Evolutionary conservation across 1,140 invertebrate species (phyloP), one percentile per base, ranked within the genome.

Genomic region (Xylocopa sonorina): DNA sequence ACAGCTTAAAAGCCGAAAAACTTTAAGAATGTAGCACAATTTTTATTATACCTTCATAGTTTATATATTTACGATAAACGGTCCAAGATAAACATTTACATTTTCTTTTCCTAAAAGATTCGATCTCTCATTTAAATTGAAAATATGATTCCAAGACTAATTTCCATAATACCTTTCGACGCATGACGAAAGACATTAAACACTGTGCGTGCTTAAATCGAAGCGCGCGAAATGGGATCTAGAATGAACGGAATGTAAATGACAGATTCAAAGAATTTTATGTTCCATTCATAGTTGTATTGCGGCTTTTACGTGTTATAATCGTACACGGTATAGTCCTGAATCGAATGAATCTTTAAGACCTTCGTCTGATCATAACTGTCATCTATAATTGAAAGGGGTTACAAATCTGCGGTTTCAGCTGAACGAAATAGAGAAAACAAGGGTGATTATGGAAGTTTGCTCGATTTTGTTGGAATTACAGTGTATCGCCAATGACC

Each of bases 271-370:
- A 62, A 18, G 16, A n/a, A 32, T 34, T 21, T 72, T 29, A 43
- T 38, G 18, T 24, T 58, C 32, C 68, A 58, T 72, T 72, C 38
- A 43, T 24, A 32, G 38, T 41, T 1, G 29, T 24, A 29, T 12
- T 10, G 5, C 24, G 27, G 1, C 24, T 3, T 27, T 21, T 58
- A 2, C 41, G 21, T 24, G 10, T 43, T n/a, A 41, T 27, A 29
- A 48, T 58, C 27, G 12, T 55, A 41, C 1, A 14, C 24, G 29
- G 48, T 27, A 34, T 12, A 55, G 12, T 14, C 24, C 16, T 27
- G 34, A n/a, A 41, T 5, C 21, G n/a, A 51, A 74, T 74, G n/a
- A 74, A 74, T 74, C 38, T 63, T 63, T 74, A 63, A 51, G 3
- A 7, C 21, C n/a, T 29, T 63, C 58, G 43, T 9, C 4, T 29